A percentile compares a stretch with the other conserved stretches of the same genome.
These are phyloP conservation scores for Podarcis raffonei DNA, from an alignment of 2,113 vertebrate species.

Conservation along the genomic window DNA sequence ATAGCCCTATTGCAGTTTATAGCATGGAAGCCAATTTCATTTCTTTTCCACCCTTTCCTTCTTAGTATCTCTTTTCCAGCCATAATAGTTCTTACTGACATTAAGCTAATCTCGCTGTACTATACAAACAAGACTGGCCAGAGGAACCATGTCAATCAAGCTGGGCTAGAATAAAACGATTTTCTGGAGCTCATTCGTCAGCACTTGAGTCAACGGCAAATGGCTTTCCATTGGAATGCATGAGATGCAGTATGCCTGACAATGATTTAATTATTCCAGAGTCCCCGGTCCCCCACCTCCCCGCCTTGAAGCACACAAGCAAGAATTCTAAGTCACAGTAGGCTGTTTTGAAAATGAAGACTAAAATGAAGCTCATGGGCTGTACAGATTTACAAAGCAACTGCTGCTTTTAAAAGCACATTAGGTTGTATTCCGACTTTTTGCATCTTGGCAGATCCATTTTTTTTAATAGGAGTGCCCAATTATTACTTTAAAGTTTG, in stretches of 20 bases:
- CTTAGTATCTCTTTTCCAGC: background rate
- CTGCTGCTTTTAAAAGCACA: constrained; percentile 12
- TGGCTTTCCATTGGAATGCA: constrained; percentile 53
- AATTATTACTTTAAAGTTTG: background rate
- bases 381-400: constrained; percentile 27
- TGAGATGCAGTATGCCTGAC: constrained; percentile 29
- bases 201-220: constrained; percentile 25
- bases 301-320: constrained; percentile 30
- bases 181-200: constrained; percentile 39
- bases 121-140: background rate
- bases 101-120: constrained; percentile 4
- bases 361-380: constrained; percentile 1
- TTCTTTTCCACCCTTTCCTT: background rate
- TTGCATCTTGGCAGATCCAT: background rate
- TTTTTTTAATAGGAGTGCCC: background rate
- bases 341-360: constrained; percentile 10
- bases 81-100: constrained; percentile 7
- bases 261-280: constrained; percentile 47
- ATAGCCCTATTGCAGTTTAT: background rate
- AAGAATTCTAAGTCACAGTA: constrained; percentile 47
- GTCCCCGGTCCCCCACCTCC: constrained; percentile 5
- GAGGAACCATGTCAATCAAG: constrained; percentile 32
- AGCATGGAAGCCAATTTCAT: background rate
- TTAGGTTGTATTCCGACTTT: background rate
- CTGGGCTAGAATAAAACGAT: constrained; percentile 27